Percentiles rank a stretch among this genome's conserved stretches.
These are phyloP conservation scores for Mizuhopecten yessoensis DNA, from an alignment of 1,140 invertebrate genomes.

Conservation along the genomic window DNA sequence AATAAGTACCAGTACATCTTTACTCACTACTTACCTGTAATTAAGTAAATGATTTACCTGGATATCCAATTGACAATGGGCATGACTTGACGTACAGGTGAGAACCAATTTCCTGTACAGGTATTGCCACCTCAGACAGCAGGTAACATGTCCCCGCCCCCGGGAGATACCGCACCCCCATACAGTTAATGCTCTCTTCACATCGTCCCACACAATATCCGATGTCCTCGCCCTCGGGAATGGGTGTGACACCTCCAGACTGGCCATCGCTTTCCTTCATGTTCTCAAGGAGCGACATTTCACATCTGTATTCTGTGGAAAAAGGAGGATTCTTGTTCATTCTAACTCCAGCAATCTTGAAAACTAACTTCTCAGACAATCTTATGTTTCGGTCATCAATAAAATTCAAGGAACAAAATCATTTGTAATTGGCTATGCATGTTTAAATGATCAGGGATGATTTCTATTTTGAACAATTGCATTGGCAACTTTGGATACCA, in stretches of 20 bases:
- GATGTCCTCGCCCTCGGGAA: background rate
- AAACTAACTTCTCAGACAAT: too few relatives aligned
- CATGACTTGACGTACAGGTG: background rate
- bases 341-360: too few relatives aligned
- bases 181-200: constrained; percentile 11
- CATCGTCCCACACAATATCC: background rate
- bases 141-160: background rate
- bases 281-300: background rate
- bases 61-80: background rate
- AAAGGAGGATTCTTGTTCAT: background rate
- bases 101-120: background rate
- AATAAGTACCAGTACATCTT: too few relatives aligned
- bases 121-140: background rate
- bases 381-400: too few relatives aligned
- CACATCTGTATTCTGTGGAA: background rate
- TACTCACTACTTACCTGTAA: too few relatives aligned
- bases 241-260: background rate
- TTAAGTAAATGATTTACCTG: background rate
- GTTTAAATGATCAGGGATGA: too few relatives aligned
- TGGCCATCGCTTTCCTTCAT: background rate
- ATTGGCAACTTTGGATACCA: too few relatives aligned
- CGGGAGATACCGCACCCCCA: background rate
- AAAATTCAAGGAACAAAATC: too few relatives aligned
- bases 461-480: too few relatives aligned
- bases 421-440: too few relatives aligned